Percentiles rank a stretch among this genome's conserved stretches.
phyloP scores from a whole-genome alignment of 2,888 invertebrate genomes.

The Leptopilina drosophilae region DNA sequence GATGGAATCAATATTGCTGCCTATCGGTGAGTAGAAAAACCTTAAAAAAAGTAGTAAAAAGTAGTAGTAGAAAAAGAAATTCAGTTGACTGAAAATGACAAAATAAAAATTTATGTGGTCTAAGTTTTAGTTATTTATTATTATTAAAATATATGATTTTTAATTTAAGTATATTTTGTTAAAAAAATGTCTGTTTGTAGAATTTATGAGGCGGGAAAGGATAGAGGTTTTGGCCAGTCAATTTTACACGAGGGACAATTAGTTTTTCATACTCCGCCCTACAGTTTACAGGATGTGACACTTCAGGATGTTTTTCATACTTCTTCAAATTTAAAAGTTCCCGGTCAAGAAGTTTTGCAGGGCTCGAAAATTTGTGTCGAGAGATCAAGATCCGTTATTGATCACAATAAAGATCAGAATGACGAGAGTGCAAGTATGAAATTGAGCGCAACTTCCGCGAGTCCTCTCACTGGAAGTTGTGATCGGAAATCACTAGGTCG shows the following conservation, averaged over 20 bases:
- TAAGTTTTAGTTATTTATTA: too few relatives aligned
- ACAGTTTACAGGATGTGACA: constrained; percentile 87
- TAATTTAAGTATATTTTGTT: too few relatives aligned
- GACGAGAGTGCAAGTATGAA: constrained; percentile 67
- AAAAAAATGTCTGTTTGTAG: constrained; percentile 69
- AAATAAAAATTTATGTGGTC: neutral
- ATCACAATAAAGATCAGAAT: constrained; percentile 67
- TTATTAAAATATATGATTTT: too few relatives aligned
- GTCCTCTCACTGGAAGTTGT: constrained; percentile 74
- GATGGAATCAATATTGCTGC: constrained; percentile 91
- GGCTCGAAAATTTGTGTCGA: constrained; percentile 69
- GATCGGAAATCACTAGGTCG: constrained; percentile 78
- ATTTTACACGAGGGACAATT: constrained; percentile 91
- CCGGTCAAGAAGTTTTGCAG: constrained; percentile 63
- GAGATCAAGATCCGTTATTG: constrained; percentile 73
- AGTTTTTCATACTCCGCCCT: constrained; percentile 94
- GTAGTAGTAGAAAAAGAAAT: neutral
- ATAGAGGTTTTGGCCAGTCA: constrained; percentile 96
- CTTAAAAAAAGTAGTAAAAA: too few relatives aligned
- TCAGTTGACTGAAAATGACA: neutral
- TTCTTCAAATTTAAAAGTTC: constrained; percentile 62
- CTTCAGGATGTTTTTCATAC: constrained; percentile 81
- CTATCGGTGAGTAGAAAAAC: constrained; percentile 78
- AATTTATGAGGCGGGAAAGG: constrained; percentile 86
- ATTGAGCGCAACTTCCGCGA: constrained; percentile 72